Evolutionary conservation across 1,140 invertebrate species (phyloP), one percentile per base, ranked within the genome.

Genomic region (Drosophila teissieri): DNA sequence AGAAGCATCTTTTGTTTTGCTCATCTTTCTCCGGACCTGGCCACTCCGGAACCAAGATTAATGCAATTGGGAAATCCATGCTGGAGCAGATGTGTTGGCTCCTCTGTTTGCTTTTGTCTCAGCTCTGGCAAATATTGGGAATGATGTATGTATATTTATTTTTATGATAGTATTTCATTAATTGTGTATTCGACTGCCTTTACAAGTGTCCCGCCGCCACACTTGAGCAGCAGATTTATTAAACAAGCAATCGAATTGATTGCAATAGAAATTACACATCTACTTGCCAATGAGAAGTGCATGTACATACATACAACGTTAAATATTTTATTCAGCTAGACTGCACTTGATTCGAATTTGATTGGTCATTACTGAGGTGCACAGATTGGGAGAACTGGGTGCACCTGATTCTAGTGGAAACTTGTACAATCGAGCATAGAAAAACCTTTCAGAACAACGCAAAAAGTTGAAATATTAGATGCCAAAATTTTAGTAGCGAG

Each of bases 11-110:
- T 76, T 81, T 85, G 73, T 78, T 81, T 65, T 78, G 55, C 75
- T 46, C 54, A 51, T 52, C 57, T 63, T 79, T 48, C 31, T 61
- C 77, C 68, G 58, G 63, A 53, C 44, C 19, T 14, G 39, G 34
- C 34, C 31, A 45, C 40, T 49, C 31, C 48, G 69, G 64, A 88
- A 88, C 64, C 52, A 73, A 75, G 75, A 86, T 83, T 83, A 86
- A 86, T 86, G 79, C 82, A 88, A 82, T 86, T 86, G 82, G 78
- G 82, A 81, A 85, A 81, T 75, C 44, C 48, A 69, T 46, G 63
- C 51, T 62, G 51, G 58, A 46, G 42, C 69, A 78, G 48, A 67
- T 65, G 48, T 37, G 44, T 15, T 49, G 34, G 39, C 40, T 58
- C 51, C 55, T 46, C 46, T 78, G 64, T 77, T 78, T 77, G 44